These are phyloP conservation scores for Phoxinus dragarum DNA, from an alignment of 2,797 vertebrate genomes.

Conservation along the genomic window DNA sequence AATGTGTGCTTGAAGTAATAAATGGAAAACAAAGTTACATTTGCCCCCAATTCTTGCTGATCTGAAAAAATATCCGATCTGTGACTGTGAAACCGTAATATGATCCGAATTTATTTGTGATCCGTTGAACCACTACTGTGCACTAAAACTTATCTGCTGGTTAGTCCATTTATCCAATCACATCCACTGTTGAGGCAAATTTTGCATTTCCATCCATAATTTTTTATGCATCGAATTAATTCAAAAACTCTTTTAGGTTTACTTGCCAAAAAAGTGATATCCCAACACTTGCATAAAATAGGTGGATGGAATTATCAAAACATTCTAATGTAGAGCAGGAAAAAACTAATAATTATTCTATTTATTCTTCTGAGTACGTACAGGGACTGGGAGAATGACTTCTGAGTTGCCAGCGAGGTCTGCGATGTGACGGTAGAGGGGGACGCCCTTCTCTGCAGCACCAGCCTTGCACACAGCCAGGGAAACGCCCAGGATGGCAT, in stretches of 20 bases:
- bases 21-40: too few relatives aligned
- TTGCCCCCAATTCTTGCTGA: too few relatives aligned
- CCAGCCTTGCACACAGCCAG: slow-evolving; percentile 99
- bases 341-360: not conserved
- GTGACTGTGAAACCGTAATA: too few relatives aligned
- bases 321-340: not conserved
- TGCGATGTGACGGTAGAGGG: slow-evolving; percentile 96
- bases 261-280: not conserved
- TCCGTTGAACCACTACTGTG: too few relatives aligned
- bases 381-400: slow-evolving; percentile 96
- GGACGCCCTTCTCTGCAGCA: slow-evolving; percentile 95
- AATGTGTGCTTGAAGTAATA: too few relatives aligned
- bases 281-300: not conserved
- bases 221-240: not conserved
- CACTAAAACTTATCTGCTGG: too few relatives aligned
- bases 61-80: too few relatives aligned
- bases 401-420: slow-evolving; percentile 93
- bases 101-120: too few relatives aligned
- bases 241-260: not conserved
- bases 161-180: not conserved
- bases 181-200: not conserved
- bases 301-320: not conserved
- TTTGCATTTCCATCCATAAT: not conserved
- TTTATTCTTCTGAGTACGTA: slow-evolving; percentile 72
- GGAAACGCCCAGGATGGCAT: slow-evolving; percentile 96